Evolutionary conservation across 2,888 invertebrate genomes (phyloP), one percentile per base, ranked within the genome.

Genomic region (Geotrupes spiniger): DNA sequence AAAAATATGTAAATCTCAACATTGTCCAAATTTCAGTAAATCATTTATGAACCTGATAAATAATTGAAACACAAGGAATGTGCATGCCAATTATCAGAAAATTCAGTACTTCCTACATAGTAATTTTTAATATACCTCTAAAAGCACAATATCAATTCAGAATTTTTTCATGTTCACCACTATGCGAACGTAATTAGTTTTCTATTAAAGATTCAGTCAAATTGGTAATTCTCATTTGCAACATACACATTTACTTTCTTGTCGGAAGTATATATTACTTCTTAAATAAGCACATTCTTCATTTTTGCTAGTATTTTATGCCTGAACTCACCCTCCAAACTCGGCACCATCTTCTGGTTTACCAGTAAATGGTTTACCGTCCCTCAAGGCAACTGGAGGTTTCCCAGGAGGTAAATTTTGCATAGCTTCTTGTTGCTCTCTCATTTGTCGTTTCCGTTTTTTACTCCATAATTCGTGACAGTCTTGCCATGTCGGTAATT

Each of bases 401-500:
- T 73, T 74, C 9, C 74, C 74, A 2, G 74, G 72, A n/a, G 74
- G 74, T 43, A 74, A 53, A 55, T 71, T 74, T 47, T 72, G 70
- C 58, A 73, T 63, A 1, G 74, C 68, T 57, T 83, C 83, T 63
- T 84, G 83, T 66, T 87, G 88, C 64, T 92, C 91, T 36, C 89
- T 79, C 67, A 89, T 80, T 70, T 89, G 89, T 21, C 85, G 79
- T 60, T 93, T 84, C n/a, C 94, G 84, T 70, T 91, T 92, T 75
- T 99, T 99, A 64, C 94, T 93, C 97, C 98, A 99, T 68, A 99
- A 80, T 74, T 99, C 99, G 76, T 99, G 98, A 71, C 99, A 99
- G 75, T 99, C 98, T 74, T 99, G 97, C 87, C 92, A 92, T 21
- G 88, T 91, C 0, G 97, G 97, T 57, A 98, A 75, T 71, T 85